These are phyloP conservation scores for Holothuria leucospilota DNA, from an alignment of 53 echinoderm and acorn worm species.

Conservation along the genomic window DNA sequence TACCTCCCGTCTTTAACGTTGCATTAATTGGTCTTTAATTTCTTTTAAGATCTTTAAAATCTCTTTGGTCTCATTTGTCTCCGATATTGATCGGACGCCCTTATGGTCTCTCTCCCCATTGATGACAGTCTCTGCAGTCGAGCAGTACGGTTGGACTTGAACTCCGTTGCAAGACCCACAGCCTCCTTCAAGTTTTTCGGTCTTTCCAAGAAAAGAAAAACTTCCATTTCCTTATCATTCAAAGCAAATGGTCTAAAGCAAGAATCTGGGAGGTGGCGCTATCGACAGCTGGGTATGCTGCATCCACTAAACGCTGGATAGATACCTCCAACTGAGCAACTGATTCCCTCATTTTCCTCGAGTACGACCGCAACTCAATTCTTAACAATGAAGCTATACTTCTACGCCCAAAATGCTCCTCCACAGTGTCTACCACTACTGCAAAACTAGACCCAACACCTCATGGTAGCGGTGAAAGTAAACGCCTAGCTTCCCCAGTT, in stretches of 20 bases:
- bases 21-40: not conserved
- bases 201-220: constrained; percentile 9
- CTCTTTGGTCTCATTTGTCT: not conserved
- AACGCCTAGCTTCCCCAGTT: constrained; percentile 9
- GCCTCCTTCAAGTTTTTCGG: constrained; percentile 17
- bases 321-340: not conserved
- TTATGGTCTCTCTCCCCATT: constrained; percentile 12
- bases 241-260: not conserved
- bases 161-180: constrained; percentile 10
- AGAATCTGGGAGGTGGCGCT: not conserved
- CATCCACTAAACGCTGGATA: not conserved
- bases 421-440: not conserved
- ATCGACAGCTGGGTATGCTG: constrained; percentile 9
- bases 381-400: not conserved
- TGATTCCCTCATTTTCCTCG: not conserved
- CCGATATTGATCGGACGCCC: not conserved
- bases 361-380: not conserved
- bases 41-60: not conserved
- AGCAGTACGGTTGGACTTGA: not conserved
- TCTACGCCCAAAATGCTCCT: not conserved
- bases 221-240: constrained; percentile 35
- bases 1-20: not conserved
- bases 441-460: not conserved
- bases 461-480: not conserved
- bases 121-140: not conserved